Evolutionary conservation across 2,888 invertebrate species (phyloP).

Genomic region (Netelia melanura): DNA sequence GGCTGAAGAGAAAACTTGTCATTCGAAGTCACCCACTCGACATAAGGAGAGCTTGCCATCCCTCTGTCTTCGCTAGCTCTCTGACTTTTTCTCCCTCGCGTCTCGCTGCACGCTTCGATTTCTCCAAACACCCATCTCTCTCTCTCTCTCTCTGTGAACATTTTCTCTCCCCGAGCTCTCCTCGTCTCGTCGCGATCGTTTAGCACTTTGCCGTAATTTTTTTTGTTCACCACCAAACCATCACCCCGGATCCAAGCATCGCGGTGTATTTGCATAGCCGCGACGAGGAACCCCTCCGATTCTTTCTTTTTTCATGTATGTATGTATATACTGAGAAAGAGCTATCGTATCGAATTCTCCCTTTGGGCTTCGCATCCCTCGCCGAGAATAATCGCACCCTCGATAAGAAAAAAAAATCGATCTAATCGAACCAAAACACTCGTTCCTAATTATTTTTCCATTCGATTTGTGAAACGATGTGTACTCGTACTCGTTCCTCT

Average conservation of each 20-base stretch:
- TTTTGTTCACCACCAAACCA: constrained; percentile 74
- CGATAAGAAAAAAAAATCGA: constrained; percentile 78
- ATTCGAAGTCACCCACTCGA: constrained; percentile 83
- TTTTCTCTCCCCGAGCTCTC: constrained; percentile 57
- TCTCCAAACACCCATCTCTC: constrained; percentile 40
- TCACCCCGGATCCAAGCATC: constrained; percentile 68
- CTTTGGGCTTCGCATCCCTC: constrained; percentile 49
- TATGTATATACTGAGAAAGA: background rate
- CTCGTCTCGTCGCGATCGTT: constrained; percentile 80
- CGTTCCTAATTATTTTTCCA: constrained; percentile 76
- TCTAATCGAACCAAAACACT: constrained; percentile 83
- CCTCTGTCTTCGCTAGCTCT: constrained; percentile 59
- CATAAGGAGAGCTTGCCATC: constrained; percentile 81
- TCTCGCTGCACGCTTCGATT: constrained; percentile 72
- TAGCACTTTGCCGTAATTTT: constrained; percentile 85
- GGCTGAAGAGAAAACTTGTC: constrained; percentile 67
- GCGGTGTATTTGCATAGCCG: constrained; percentile 82
- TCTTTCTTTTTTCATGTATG: constrained; percentile 38
- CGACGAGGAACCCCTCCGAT: constrained; percentile 73
- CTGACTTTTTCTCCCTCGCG: constrained; percentile 56
- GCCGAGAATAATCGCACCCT: constrained; percentile 74
- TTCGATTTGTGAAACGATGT: constrained; percentile 55
- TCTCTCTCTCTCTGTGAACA: constrained; percentile 26
- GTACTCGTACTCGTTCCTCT: constrained; percentile 38
- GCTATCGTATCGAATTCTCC: constrained; percentile 8